phyloP scores from a whole-genome alignment of 2,797 vertebrate species.

The Platalea minor region DNA sequence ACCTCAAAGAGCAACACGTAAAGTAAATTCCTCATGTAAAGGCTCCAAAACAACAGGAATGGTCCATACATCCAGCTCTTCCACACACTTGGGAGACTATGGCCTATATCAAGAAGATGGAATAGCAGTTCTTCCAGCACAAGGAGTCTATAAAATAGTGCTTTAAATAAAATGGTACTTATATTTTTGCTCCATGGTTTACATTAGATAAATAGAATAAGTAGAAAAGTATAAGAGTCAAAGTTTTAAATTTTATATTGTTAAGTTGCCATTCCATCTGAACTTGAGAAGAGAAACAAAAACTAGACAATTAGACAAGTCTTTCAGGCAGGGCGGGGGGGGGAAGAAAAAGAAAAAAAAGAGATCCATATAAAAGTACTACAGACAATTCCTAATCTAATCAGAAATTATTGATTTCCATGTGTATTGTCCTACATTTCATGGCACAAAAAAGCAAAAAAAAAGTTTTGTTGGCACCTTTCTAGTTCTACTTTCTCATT shows the following conservation, averaged over 20 bases:
- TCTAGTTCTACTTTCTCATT: neutral
- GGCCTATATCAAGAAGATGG: neutral
- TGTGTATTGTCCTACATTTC: neutral
- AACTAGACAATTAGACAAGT: neutral
- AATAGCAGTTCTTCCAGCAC: neutral
- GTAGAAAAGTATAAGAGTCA: neutral
- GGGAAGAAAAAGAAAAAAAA: neutral
- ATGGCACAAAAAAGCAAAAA: neutral
- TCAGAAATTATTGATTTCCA: neutral
- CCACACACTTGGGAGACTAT: neutral
- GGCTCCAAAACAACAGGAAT: neutral
- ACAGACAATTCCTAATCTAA: neutral
- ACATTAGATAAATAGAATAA: neutral
- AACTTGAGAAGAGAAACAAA: neutral
- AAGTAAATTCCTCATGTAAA: neutral
- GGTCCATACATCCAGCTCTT: neutral
- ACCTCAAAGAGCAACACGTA: neutral
- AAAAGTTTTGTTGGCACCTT: neutral
- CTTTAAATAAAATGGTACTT: neutral
- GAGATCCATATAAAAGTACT: neutral
- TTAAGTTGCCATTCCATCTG: neutral
- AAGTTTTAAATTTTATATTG: neutral
- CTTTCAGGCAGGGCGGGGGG: neutral
- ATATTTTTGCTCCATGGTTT: neutral
- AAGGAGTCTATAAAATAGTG: neutral